phyloP scores from a whole-genome alignment of 2,888 invertebrate genomes.

The Drosophila birchii region DNA sequence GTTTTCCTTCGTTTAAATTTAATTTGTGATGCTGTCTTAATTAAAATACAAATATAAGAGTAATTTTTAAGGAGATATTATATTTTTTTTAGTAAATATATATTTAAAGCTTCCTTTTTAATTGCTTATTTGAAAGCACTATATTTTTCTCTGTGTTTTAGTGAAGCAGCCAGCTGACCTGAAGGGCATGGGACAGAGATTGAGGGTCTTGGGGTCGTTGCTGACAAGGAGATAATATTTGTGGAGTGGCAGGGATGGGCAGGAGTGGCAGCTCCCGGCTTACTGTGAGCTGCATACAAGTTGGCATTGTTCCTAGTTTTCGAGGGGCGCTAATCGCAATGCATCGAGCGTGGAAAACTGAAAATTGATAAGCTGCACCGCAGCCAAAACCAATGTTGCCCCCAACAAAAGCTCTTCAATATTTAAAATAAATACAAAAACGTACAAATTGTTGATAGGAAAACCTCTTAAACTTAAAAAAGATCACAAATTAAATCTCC shows the following conservation, averaged over 20 bases:
- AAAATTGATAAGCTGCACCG: slow-evolving; percentile 32
- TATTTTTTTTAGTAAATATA: background rate
- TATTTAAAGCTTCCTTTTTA: background rate
- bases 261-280: slow-evolving; percentile 8
- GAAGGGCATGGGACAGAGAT: slow-evolving; percentile 17
- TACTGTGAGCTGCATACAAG: slow-evolving; percentile 26
- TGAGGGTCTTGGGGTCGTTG: slow-evolving; percentile 37
- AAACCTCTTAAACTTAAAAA: background rate
- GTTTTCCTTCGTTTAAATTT: rapidly evolving
- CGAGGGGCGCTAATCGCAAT: slow-evolving; percentile 25
- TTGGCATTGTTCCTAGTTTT: slow-evolving; percentile 10
- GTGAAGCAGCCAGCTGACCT: slow-evolving; percentile 32
- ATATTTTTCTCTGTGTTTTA: background rate
- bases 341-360: slow-evolving; percentile 23
- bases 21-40: too few relatives aligned
- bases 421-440: background rate
- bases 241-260: slow-evolving; percentile 16
- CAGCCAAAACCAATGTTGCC: slow-evolving; percentile 13
- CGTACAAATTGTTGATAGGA: background rate
- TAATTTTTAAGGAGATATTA: rapidly evolving
- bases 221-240: slow-evolving; percentile 53
- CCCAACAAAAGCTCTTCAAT: background rate
- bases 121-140: too few relatives aligned
- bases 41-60: background rate
- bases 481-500: background rate